Evolutionary conservation across 2,113 vertebrate genomes (phyloP).

Genomic region (Oxyura jamaicensis): DNA sequence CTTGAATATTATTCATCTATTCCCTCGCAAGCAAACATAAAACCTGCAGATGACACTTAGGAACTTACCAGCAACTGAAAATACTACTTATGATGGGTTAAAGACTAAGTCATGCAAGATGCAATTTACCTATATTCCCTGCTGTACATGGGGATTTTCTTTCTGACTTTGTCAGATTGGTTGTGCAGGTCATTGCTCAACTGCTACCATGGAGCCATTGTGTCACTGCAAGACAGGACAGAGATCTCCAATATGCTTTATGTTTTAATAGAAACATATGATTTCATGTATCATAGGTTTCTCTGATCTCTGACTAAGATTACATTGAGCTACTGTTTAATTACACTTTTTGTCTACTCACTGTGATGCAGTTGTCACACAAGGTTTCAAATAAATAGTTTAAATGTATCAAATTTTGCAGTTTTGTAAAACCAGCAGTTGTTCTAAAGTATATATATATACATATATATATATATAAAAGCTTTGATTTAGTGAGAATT

Average conservation of each 20-base stretch:
- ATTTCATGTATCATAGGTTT: not conserved
- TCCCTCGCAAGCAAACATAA: not conserved
- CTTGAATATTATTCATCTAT: not conserved
- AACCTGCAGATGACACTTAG: not conserved
- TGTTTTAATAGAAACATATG: not conserved
- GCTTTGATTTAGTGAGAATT: not conserved
- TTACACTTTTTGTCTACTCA: not conserved
- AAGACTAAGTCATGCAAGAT: not conserved
- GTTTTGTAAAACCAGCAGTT: not conserved
- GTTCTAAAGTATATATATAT: not conserved
- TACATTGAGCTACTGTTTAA: not conserved
- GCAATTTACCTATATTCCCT: not conserved
- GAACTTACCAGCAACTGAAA: fast-evolving
- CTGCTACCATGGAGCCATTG: fast-evolving
- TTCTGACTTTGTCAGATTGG: not conserved
- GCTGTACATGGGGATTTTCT: not conserved
- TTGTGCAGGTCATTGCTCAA: not conserved
- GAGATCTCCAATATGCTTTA: not conserved
- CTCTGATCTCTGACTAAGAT: not conserved
- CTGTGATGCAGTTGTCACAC: not conserved
- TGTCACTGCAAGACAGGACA: not conserved
- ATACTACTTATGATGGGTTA: not conserved
- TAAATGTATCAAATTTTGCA: not conserved
- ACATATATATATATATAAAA: not conserved
- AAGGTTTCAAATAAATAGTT: not conserved